These are phyloP conservation scores for Vesta saturnalis DNA, from an alignment of 2,888 invertebrate species.

Conservation along the genomic window DNA sequence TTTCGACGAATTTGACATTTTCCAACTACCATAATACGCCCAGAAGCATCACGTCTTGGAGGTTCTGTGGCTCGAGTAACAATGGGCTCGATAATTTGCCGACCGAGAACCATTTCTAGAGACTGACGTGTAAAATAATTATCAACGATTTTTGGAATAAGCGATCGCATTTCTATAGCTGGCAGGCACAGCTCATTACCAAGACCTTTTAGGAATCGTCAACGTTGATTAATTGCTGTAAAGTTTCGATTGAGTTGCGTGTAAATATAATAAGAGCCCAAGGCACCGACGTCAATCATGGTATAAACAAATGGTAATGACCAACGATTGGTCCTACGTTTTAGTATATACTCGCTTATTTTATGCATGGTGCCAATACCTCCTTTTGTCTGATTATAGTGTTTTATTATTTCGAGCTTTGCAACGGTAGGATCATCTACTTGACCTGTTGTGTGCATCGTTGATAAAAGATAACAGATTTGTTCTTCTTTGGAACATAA, in stretches of 20 bases:
- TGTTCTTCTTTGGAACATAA: conserved; percentile 11
- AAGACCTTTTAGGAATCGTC: neutral
- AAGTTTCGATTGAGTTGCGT: neutral
- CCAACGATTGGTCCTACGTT: conserved; percentile 7
- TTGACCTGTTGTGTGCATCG: conserved; percentile 8
- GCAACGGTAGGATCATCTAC: neutral
- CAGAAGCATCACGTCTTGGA: too few relatives aligned
- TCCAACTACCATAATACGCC: too few relatives aligned
- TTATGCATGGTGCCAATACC: conserved; percentile 12
- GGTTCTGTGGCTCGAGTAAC: too few relatives aligned
- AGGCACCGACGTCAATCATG: neutral
- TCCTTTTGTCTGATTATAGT: neutral
- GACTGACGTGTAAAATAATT: neutral
- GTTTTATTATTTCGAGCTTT: conserved; percentile 3
- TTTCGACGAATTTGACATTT: too few relatives aligned
- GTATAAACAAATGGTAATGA: neutral
- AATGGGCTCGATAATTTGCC: neutral
- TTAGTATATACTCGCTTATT: conserved; percentile 5
- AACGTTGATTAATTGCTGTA: neutral
- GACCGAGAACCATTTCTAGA: neutral
- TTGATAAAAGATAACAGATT: conserved; percentile 3
- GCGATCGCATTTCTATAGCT: too few relatives aligned
- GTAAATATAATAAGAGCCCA: neutral
- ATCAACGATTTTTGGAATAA: neutral
- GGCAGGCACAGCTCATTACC: neutral